phyloP scores from a whole-genome alignment of 1,140 invertebrate species.

The Drosophila biarmipes region DNA sequence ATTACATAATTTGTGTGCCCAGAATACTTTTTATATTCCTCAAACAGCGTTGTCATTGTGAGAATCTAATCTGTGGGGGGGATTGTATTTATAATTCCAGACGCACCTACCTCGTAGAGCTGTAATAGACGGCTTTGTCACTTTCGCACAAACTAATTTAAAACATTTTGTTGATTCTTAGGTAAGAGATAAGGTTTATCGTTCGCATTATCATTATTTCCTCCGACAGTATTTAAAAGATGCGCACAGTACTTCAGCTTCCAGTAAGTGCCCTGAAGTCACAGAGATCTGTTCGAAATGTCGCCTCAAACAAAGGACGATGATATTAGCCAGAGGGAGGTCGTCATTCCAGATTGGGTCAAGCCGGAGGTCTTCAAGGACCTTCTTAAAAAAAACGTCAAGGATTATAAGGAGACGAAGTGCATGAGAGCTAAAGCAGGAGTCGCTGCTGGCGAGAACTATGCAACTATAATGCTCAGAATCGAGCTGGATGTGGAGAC shows the following conservation, averaged over 20 bases:
- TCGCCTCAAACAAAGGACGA: constrained; percentile 10
- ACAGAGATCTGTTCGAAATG: constrained; percentile 1
- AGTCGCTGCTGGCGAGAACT: constrained; percentile 65
- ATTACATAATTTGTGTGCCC: not conserved
- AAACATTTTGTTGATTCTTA: not conserved
- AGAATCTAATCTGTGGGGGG: not conserved
- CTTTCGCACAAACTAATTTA: constrained; percentile 3
- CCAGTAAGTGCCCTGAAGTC: not conserved
- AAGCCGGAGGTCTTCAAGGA: constrained; percentile 8
- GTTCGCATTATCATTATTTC: not conserved
- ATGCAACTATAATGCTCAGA: constrained; percentile 71
- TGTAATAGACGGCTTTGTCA: constrained; percentile 2
- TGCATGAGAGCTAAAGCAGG: constrained; percentile 45
- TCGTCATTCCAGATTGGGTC: constrained; percentile 14
- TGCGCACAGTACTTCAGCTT: not conserved
- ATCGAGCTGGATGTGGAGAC: constrained; percentile 59
- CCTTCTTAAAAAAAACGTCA: constrained; percentile 66
- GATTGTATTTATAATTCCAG: constrained; percentile 10
- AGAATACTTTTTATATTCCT: not conserved
- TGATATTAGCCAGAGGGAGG: not conserved
- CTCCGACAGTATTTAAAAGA: constrained; percentile 13
- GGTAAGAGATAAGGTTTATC: constrained; percentile 22
- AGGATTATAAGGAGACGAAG: constrained; percentile 64
- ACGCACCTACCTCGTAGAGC: not conserved
- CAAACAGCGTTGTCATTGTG: constrained; percentile 2